These are phyloP conservation scores for Vanessa tameamea DNA, from an alignment of 1,140 invertebrate species.

Conservation along the genomic window DNA sequence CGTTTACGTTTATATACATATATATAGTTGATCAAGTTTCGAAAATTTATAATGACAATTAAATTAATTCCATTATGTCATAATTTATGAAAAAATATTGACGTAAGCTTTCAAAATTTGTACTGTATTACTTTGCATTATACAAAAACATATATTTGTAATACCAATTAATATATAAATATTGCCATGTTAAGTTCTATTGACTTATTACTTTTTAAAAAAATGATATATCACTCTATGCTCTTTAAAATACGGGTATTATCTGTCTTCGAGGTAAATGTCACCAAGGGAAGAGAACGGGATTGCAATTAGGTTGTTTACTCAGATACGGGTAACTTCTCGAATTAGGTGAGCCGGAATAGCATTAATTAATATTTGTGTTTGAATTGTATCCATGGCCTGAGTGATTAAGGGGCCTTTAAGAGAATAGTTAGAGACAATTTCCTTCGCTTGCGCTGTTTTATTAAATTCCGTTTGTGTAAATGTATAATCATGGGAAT, in stretches of 20 bases:
- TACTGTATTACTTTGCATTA: too few species aligned
- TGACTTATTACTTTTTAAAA: not conserved
- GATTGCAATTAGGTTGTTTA: conserved; percentile 75
- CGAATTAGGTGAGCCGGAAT: conserved; percentile 76
- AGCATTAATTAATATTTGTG: conserved; percentile 78
- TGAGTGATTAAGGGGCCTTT: conserved; percentile 27
- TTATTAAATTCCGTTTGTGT: conserved; percentile 15
- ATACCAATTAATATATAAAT: too few species aligned
- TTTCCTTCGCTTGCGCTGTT: conserved; percentile 10
- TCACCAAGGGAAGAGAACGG: conserved; percentile 27
- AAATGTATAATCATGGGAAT: not conserved
- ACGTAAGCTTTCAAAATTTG: too few species aligned
- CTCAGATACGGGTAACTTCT: conserved; percentile 74
- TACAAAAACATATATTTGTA: too few species aligned
- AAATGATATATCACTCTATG: not conserved
- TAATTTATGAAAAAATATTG: too few species aligned
- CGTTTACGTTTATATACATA: too few species aligned
- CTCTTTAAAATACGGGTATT: conserved; percentile 2
- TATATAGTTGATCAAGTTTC: too few species aligned
- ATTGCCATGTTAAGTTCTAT: too few species aligned
- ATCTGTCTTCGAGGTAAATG: conserved; percentile 26
- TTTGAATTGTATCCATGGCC: conserved; percentile 73
- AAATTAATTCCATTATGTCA: too few species aligned
- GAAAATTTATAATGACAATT: too few species aligned
- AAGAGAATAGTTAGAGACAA: conserved; percentile 16